Conservation (phyloP, 2,797 vertebrate genomes). For the Tokudaia tokunoshimensis region DNA sequence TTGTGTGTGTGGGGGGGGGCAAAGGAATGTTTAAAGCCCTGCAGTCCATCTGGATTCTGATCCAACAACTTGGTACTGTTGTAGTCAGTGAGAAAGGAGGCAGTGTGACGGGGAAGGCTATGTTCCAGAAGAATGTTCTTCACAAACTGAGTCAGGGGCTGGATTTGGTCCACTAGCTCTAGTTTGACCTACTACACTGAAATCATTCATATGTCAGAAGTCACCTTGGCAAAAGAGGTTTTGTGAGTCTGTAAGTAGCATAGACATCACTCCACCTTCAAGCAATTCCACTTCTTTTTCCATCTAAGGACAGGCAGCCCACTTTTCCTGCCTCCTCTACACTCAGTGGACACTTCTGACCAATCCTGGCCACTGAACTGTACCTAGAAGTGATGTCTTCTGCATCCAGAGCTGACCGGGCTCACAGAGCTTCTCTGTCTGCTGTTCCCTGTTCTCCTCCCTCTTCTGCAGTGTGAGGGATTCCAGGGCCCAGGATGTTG, state of each 20-base stretch:
- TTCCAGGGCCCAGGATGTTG: not conserved
- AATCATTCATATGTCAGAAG: not conserved
- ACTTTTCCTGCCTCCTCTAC: not conserved
- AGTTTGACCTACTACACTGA: not conserved
- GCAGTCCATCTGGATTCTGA: not conserved
- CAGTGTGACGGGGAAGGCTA: not conserved
- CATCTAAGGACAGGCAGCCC: not conserved
- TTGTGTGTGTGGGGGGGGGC: not conserved
- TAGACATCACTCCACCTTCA: rapidly evolving
- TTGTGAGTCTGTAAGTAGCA: not conserved
- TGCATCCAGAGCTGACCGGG: not conserved
- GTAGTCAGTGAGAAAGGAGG: not conserved
- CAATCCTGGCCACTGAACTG: not conserved
- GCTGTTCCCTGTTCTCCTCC: not conserved
- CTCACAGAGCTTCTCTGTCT: not conserved
- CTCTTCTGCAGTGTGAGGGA: not conserved
- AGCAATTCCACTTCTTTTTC: not conserved
- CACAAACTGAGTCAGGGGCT: not conserved
- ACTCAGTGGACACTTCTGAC: not conserved
- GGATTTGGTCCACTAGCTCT: not conserved
- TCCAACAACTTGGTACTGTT: rapidly evolving
- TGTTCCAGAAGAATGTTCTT: not conserved
- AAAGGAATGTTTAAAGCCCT: not conserved
- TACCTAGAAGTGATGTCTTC: not conserved
- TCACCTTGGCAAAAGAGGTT: not conserved